Conservation (phyloP, 2,113 vertebrate species). For the Varanus salvator region DNA sequence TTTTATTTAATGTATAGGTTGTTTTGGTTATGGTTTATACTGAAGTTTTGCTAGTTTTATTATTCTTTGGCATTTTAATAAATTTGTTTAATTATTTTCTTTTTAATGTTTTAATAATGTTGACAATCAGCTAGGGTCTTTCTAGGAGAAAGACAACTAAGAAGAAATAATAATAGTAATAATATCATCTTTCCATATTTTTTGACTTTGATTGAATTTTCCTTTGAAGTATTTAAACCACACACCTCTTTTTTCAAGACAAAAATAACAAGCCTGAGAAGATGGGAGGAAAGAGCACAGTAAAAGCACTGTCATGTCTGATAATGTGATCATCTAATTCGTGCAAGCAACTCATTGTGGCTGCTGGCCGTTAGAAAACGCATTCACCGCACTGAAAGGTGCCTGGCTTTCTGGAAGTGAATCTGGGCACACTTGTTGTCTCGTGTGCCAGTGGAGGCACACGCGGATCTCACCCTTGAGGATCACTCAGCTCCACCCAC, state of each 20-base stretch:
- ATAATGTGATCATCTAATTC: neutral
- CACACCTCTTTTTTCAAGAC: neutral
- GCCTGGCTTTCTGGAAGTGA: slow-evolving; percentile 51
- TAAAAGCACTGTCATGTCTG: slow-evolving; percentile 18
- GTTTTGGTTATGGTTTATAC: too few relatives aligned
- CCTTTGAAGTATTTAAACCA: neutral
- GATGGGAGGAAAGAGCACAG: slow-evolving; percentile 12
- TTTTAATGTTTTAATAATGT: too few relatives aligned
- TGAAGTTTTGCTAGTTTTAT: too few relatives aligned
- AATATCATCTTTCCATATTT: neutral
- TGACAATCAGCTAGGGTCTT: too few relatives aligned
- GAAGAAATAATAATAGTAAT: too few relatives aligned
- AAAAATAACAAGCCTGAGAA: neutral
- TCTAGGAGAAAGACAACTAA: too few relatives aligned
- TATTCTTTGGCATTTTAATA: too few relatives aligned
- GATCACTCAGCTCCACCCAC: slow-evolving; percentile 49
- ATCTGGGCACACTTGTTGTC: neutral
- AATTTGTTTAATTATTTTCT: too few relatives aligned
- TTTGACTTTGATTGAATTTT: neutral
- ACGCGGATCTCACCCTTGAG: slow-evolving; percentile 20
- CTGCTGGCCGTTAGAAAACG: slow-evolving; percentile 11
- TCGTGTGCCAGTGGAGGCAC: neutral
- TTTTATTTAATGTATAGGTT: too few relatives aligned
- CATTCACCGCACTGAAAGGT: slow-evolving; percentile 23
- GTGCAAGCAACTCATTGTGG: slow-evolving; percentile 6